These are phyloP conservation scores for Silurus aristotelis DNA, from an alignment of 2,797 vertebrate genomes.

Conservation along the genomic window DNA sequence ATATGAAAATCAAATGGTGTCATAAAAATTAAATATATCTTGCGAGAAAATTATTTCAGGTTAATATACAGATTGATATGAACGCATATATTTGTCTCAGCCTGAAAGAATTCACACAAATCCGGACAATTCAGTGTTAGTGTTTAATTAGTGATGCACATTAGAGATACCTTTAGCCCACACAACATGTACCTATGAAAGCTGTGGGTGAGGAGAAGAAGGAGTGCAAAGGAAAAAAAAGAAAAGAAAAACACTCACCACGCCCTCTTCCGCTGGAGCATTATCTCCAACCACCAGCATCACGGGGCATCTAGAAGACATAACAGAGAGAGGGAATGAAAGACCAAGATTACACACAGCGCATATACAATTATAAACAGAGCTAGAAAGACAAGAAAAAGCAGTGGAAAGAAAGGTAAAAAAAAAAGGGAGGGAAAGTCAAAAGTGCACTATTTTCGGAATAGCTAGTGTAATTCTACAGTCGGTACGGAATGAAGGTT, in stretches of 20 bases:
- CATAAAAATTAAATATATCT: background rate
- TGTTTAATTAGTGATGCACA: background rate
- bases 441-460: background rate
- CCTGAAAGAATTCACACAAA: background rate
- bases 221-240: background rate
- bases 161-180: background rate
- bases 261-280: constrained; percentile 90
- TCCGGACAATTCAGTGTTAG: background rate
- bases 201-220: background rate
- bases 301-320: constrained; percentile 82
- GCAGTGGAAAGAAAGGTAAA: background rate
- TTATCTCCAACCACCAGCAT: constrained; percentile 98
- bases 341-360: background rate
- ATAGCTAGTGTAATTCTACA: background rate
- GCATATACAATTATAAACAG: background rate
- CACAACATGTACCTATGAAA: background rate
- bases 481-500: background rate
- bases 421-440: background rate
- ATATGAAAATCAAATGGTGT: background rate
- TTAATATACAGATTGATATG: background rate
- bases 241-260: constrained; percentile 79
- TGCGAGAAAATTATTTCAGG: background rate
- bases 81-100: background rate
- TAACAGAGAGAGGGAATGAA: background rate
- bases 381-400: background rate